A percentile compares a stretch with the other conserved stretches of the same genome.
phyloP scores from a whole-genome alignment of 2,797 vertebrate species.

The Hoplostethus atlanticus region DNA sequence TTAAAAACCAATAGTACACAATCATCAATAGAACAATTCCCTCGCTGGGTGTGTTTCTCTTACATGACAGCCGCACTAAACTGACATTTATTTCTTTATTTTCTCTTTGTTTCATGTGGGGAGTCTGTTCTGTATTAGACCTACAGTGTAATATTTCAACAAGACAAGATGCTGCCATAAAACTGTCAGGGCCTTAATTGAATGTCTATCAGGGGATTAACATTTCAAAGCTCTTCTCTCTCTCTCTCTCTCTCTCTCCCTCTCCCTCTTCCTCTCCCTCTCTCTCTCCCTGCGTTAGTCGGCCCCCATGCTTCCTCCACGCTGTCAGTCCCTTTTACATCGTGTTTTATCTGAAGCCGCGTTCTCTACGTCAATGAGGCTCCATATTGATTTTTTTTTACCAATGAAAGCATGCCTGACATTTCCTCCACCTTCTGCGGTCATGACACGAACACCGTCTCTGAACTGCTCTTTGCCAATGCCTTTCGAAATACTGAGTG shows the following conservation, averaged over 20 bases:
- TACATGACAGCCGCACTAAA: conserved; percentile 5
- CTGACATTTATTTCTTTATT: conserved; percentile 4
- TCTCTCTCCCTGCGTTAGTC: not conserved
- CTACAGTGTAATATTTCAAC: conserved; percentile 26
- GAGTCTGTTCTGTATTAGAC: not conserved
- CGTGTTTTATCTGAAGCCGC: conserved; percentile 24
- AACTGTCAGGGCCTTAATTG: conserved; percentile 49
- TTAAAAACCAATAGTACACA: too few relatives aligned
- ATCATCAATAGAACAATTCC: too few relatives aligned
- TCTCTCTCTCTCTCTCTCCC: not conserved
- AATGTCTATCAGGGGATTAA: conserved; percentile 45
- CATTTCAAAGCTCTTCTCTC: conserved; percentile 17
- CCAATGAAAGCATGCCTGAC: not conserved
- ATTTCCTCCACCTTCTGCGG: conserved; percentile 1
- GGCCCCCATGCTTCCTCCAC: too few relatives aligned
- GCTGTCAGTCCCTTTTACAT: not conserved
- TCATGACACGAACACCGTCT: conserved; percentile 6
- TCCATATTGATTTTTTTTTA: conserved; percentile 41
- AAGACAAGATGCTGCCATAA: conserved; percentile 56
- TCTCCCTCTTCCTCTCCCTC: not conserved
- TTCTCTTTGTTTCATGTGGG: not conserved
- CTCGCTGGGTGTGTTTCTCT: too few relatives aligned
- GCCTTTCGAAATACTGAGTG: not conserved
- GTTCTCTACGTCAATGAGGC: conserved; percentile 27
- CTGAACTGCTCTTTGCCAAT: conserved; percentile 2